Percentiles rank a stretch among this genome's conserved stretches.
These are phyloP conservation scores for Fulmarus glacialis DNA, from an alignment of 2,113 vertebrate genomes.

Conservation along the genomic window DNA sequence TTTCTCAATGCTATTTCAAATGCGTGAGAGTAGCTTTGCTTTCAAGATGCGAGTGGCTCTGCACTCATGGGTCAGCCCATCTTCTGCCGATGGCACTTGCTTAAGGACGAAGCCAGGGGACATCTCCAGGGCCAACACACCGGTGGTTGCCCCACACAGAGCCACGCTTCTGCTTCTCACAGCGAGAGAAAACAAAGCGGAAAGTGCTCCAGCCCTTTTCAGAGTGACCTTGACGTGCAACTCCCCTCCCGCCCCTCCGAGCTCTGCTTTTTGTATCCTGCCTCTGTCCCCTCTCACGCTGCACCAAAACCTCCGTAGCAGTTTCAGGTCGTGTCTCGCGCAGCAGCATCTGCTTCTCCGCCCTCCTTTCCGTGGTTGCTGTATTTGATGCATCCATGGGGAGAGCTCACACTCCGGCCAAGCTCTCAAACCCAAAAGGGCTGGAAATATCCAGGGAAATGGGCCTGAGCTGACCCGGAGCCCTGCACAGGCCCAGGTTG, in stretches of 20 bases:
- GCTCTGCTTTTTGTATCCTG: background rate
- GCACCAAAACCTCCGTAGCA: background rate
- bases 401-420: background rate
- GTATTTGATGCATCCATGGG: background rate
- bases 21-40: background rate
- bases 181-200: background rate
- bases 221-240: background rate
- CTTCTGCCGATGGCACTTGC: background rate
- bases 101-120: background rate
- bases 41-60: background rate
- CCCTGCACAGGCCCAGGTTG: background rate
- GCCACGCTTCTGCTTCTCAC: background rate
- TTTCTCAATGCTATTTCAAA: background rate
- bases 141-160: background rate
- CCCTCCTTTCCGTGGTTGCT: fast-evolving
- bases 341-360: background rate
- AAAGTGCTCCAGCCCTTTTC: background rate
- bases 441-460: background rate
- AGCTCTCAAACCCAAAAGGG: background rate
- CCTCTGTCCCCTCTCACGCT: background rate
- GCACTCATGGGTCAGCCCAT: background rate
- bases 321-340: background rate
- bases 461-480: fast-evolving
- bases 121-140: fast-evolving
- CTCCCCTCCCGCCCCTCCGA: background rate